Conservation (phyloP, 2,888 invertebrate species). For the Caenorhabditis sp. region DNA sequence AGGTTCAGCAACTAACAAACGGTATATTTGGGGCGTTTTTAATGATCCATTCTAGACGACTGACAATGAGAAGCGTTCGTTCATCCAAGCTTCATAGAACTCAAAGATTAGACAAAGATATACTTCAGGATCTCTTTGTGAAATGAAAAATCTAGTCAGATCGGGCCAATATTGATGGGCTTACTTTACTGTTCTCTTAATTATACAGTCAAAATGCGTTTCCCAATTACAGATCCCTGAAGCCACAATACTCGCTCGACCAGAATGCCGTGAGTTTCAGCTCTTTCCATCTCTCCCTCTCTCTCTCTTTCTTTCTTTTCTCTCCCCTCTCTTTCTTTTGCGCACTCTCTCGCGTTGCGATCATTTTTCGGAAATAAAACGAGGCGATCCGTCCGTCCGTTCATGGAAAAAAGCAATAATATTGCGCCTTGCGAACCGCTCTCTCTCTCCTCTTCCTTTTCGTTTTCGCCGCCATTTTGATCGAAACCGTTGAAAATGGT, state of each 20-base stretch:
- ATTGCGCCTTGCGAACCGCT: constrained; percentile 11
- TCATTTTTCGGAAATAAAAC: constrained; percentile 52
- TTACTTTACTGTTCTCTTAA: too few species aligned
- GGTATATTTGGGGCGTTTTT: too few species aligned
- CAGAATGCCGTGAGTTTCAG: constrained; percentile 20
- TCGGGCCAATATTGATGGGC: too few species aligned
- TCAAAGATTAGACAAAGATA: too few species aligned
- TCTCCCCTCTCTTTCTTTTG: constrained; percentile 3
- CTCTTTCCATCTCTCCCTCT: background rate
- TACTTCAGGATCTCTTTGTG: too few species aligned
- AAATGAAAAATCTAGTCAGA: too few species aligned
- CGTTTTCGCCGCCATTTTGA: background rate
- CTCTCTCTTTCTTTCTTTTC: constrained; percentile 7
- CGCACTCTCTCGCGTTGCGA: constrained; percentile 1
- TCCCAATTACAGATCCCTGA: constrained; percentile 38
- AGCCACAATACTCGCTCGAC: constrained; percentile 34
- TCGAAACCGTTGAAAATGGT: constrained; percentile 15
- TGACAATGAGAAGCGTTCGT: too few species aligned
- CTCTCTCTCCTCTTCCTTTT: background rate
- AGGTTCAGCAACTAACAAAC: too few species aligned
- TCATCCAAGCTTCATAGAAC: too few species aligned
- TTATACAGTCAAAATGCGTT: too few species aligned
- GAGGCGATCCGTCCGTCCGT: constrained; percentile 26
- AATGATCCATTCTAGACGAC: too few species aligned
- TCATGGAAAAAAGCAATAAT: constrained; percentile 29